Evolutionary conservation across 1,140 invertebrate genomes (phyloP), one percentile per base, ranked within the genome.

Genomic region (Drosophila nigromelanica): DNA sequence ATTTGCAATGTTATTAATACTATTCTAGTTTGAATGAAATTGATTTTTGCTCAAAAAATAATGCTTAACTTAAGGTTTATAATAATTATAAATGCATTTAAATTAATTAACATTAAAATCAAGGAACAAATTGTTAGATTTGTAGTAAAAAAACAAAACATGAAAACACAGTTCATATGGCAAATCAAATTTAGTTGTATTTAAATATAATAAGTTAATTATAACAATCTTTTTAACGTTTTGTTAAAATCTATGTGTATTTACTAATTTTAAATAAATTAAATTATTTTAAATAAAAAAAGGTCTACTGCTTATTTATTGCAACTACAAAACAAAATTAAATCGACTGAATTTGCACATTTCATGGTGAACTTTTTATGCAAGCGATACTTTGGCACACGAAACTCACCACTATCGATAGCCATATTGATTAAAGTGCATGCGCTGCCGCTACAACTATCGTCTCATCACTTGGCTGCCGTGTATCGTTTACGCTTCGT

Each of bases 11-110:
- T 83, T 89, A 83, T 89, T 87, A 77, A 83, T 73, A 77, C 54
- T 76, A 60, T 78, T 78, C 54, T 50, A 48, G 67, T 76, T 60
- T 70, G 78, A 86, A 78, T 83, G 64, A 73, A 82, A 78, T 78
- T 56, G 58, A 76, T 83, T 80, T 89, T 89, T 89, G 83, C 85
- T 89, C 83, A 33, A 83, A 89, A 89, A 75, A 89, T 89, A 89
- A 89, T 89, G 51, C 39, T 89, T 59, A 63, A 73, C 52, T 79
- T 87, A 83, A 87, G 83, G 60, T 68, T 71, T 77, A 66, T 78
- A 51, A 73, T 81, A 87, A 73, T 24, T 24, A 24, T 79, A 58
- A 62, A 76, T 45, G 33, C 67, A 66, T 50, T 61, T 74, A 77
- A 78, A 79, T 76, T 89, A 72, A 54, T 39, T 59, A 47, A 63